phyloP scores from a whole-genome alignment of 1,140 invertebrate species.

The Halyomorpha halys region DNA sequence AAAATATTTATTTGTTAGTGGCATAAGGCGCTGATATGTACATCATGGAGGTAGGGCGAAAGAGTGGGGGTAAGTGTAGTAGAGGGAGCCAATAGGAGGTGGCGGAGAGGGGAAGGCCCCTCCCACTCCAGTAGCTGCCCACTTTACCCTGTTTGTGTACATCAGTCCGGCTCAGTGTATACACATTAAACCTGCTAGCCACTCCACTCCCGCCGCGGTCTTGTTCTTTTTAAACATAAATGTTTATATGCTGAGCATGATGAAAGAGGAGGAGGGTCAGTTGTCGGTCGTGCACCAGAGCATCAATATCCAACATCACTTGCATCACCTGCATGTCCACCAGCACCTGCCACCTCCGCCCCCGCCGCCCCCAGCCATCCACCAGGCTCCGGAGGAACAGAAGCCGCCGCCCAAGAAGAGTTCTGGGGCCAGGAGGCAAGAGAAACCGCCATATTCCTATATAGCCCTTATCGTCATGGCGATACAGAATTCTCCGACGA shows the following conservation, averaged over 20 bases:
- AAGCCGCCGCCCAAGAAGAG: slow-evolving; percentile 22
- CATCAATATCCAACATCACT: slow-evolving; percentile 26
- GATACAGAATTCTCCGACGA: slow-evolving; percentile 81
- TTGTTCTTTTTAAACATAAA: slow-evolving; percentile 21
- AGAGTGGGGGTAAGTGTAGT: not conserved
- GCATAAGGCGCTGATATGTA: too few relatives aligned
- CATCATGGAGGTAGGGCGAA: too few relatives aligned
- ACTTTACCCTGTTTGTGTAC: slow-evolving; percentile 4
- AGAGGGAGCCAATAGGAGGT: not conserved
- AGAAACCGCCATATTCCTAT: slow-evolving; percentile 94
- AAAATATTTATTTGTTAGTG: too few relatives aligned
- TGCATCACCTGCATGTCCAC: slow-evolving; percentile 25
- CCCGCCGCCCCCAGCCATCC: not conserved
- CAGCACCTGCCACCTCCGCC: slow-evolving; percentile 16
- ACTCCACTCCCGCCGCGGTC: not conserved
- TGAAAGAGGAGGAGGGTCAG: slow-evolving; percentile 46
- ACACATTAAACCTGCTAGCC: slow-evolving; percentile 3
- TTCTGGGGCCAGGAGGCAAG: slow-evolving; percentile 57
- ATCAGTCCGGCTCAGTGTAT: slow-evolving; percentile 10
- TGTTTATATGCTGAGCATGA: slow-evolving; percentile 21
- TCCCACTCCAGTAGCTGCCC: not conserved
- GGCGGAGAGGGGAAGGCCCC: not conserved
- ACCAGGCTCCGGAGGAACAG: not conserved
- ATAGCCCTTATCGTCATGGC: slow-evolving; percentile 97
- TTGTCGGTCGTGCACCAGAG: slow-evolving; percentile 36